Percentiles rank a stretch among this genome's conserved stretches.
These are phyloP conservation scores for Halictus rubicundus DNA, from an alignment of 1,140 invertebrate genomes.

Conservation along the genomic window DNA sequence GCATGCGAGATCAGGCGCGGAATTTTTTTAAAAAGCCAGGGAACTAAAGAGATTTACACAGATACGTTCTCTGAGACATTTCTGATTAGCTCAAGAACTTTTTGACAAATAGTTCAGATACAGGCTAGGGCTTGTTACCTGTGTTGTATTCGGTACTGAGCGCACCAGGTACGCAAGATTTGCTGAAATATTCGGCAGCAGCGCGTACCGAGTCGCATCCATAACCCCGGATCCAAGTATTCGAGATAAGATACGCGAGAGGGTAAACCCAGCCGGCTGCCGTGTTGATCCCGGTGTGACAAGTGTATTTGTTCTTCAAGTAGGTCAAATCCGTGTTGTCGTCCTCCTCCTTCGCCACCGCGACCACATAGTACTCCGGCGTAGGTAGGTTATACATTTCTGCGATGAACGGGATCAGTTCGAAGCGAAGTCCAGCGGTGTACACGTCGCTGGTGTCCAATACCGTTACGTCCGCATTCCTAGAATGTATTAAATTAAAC, in stretches of 20 bases:
- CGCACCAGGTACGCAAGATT: conserved; percentile 94
- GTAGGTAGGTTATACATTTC: conserved; percentile 93
- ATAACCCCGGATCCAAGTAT: conserved; percentile 95
- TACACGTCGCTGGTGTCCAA: conserved; percentile 97
- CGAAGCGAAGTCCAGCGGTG: conserved; percentile 90
- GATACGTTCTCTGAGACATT: too few species aligned
- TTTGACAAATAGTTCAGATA: too few species aligned
- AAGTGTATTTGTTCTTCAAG: conserved; percentile 92
- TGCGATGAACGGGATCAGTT: conserved; percentile 92
- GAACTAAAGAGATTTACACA: too few species aligned
- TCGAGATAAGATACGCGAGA: conserved; percentile 94
- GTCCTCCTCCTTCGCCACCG: conserved; percentile 94
- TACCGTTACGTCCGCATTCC: conserved; percentile 91
- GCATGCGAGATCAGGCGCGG: too few species aligned
- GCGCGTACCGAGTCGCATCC: conserved; percentile 94
- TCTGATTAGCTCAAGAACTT: too few species aligned
- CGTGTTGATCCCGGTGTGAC: conserved; percentile 94
- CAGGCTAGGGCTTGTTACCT: conserved; percentile 51
- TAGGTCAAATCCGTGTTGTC: conserved; percentile 93
- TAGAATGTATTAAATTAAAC: conserved; percentile 44
- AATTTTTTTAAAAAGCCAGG: neutral
- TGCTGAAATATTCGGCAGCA: conserved; percentile 95
- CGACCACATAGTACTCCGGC: conserved; percentile 96
- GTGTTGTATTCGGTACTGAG: conserved; percentile 91
- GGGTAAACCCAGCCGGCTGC: conserved; percentile 98